A percentile compares a stretch with the other conserved stretches of the same genome.
phyloP scores from a whole-genome alignment of 2,797 vertebrate species.

The Cetoscarus ocellatus region DNA sequence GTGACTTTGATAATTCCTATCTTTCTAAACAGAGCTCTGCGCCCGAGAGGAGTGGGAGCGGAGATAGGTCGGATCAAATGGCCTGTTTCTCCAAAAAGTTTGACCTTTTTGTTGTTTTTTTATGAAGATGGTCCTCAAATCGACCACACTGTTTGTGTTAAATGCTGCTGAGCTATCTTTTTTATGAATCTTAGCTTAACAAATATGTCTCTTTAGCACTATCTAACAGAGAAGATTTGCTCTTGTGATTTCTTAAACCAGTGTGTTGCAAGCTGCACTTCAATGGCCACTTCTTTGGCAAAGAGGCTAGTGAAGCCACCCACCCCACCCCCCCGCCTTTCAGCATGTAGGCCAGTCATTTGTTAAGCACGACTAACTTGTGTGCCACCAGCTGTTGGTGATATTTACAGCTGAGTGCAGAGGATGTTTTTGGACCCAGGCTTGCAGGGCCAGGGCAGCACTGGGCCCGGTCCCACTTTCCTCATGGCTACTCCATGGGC shows the following conservation, averaged over 20 bases:
- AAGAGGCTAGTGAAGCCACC: constrained; percentile 51
- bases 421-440: constrained; percentile 74
- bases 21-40: constrained; percentile 77
- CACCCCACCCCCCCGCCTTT: constrained; percentile 47
- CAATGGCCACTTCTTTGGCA: constrained; percentile 51
- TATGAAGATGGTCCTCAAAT: constrained; percentile 35
- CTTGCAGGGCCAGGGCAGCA: constrained; percentile 57
- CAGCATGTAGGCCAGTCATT: constrained; percentile 77
- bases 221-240: constrained; percentile 16
- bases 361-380: constrained; percentile 82
- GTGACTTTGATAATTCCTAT: constrained; percentile 90
- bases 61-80: constrained; percentile 59
- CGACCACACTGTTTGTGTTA: constrained; percentile 26
- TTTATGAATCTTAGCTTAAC: constrained; percentile 27
- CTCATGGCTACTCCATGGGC: constrained; percentile 72
- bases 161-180: neutral
- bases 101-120: constrained; percentile 59
- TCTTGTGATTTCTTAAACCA: constrained; percentile 30
- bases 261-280: constrained; percentile 35
- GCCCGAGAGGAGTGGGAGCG: constrained; percentile 48
- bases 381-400: constrained; percentile 87
- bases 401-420: constrained; percentile 87
- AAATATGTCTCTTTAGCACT: constrained; percentile 10
- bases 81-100: constrained; percentile 61
- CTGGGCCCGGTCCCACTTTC: constrained; percentile 57